Evolutionary conservation across 2,113 vertebrate species (phyloP), one percentile per base, ranked within the genome.

Genomic region (Aptenodytes patagonicus): DNA sequence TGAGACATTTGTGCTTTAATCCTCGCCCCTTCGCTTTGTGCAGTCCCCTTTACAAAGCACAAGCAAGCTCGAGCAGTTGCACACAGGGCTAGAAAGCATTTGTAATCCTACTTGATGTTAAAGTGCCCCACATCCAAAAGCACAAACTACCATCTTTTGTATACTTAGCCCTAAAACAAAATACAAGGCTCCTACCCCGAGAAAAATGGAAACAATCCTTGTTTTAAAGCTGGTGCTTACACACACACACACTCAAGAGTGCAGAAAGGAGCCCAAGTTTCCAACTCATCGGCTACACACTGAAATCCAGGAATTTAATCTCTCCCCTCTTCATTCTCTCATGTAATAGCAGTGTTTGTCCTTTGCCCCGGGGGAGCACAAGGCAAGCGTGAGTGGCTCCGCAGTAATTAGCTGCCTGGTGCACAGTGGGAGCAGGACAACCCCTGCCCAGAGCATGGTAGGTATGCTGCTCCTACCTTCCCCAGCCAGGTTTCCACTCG

Each of bases 291-390:
- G 5, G 75, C 83, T 83, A 83, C 79, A 80, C 4, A 0, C 0
- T 44, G 95, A 95, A 93, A 95, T 91, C 77, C 76, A 89, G 73
- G 93, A 97, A 85, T 87, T 93, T 86, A 85, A 94, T 95, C 90
- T 91, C 83, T 95, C 91, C 49, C 60, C 60, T 91, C 78, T 83
- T 84, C 79, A 89, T 93, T 89, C 90, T 96, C 64, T 95, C 66
- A 61, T 61, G 92, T 69, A 96, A 95, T 87, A 93, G 79, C 85
- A 75, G 40, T 77, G 17, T 77, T 91, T 97, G 87, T 81, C 76
- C 65, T 93, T 94, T 91, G 92, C 88, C 88, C 83, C 9, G 4
- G 90, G 93, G 83, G 82, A 94, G 31, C 5, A 1, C 34, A 85
- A 80, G 29, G 83, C 89, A 78, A 89, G 66, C 71, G 5, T 42